Evolutionary conservation across 1,140 invertebrate genomes (phyloP).

Genomic region (Leptinotarsa lineolata): DNA sequence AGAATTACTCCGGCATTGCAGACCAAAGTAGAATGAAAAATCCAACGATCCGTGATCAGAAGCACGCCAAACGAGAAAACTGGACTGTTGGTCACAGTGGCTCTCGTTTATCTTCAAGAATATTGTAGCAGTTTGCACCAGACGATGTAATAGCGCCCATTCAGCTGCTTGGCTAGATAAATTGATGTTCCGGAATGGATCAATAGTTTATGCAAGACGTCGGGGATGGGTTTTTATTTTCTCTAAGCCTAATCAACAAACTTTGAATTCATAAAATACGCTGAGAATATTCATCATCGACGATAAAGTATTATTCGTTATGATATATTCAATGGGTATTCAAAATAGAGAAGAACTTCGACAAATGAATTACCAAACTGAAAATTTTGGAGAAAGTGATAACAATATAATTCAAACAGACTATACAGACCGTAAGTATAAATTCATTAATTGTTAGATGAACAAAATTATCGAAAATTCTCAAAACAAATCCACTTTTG

Average conservation of each 20-base stretch:
- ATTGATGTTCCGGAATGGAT: constrained; percentile 24
- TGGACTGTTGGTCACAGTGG: constrained; percentile 25
- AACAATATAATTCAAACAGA: too few relatives aligned
- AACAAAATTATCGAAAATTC: too few relatives aligned
- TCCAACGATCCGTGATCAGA: constrained; percentile 13
- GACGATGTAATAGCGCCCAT: constrained; percentile 25
- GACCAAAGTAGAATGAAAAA: constrained; percentile 23
- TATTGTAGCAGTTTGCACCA: constrained; percentile 12
- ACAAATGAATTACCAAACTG: too few relatives aligned
- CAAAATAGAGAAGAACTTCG: too few relatives aligned
- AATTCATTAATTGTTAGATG: too few relatives aligned
- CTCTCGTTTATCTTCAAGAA: constrained; percentile 22
- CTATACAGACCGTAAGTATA: too few relatives aligned
- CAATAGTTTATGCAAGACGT: neutral
- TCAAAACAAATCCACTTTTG: too few relatives aligned
- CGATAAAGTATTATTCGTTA: too few relatives aligned
- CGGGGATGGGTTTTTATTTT: neutral
- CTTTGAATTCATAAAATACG: neutral
- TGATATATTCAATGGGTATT: too few relatives aligned
- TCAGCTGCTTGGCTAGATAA: constrained; percentile 10
- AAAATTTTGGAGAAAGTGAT: too few relatives aligned
- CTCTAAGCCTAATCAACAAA: neutral
- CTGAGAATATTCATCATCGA: neutral
- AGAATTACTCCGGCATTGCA: constrained; percentile 14
- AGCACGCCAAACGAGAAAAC: constrained; percentile 11